Conservation (phyloP, 2,797 vertebrate species). For the Typhlichthys eigenmanni region DNA sequence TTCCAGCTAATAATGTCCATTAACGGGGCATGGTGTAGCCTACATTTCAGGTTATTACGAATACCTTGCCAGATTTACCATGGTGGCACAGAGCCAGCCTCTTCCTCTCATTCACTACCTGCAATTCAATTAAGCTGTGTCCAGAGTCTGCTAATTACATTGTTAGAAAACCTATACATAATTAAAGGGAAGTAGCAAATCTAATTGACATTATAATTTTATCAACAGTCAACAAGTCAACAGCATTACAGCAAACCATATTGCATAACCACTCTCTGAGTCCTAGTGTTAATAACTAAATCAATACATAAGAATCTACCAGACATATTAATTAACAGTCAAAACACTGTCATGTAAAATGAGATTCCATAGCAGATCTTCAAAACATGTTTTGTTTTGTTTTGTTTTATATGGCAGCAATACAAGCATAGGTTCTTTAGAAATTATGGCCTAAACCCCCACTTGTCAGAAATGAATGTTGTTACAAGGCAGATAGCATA, state of each 20-base stretch:
- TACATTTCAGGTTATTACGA: slow-evolving; percentile 33
- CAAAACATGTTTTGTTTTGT: slow-evolving; percentile 4
- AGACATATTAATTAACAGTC: slow-evolving; percentile 32
- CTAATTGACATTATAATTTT: slow-evolving; percentile 60
- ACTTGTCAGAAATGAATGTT: slow-evolving; percentile 21
- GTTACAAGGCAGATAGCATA: too few relatives aligned
- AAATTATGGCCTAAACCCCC: slow-evolving; percentile 33
- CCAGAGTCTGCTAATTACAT: slow-evolving; percentile 69
- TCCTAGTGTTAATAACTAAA: slow-evolving; percentile 45
- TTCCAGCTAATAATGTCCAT: too few relatives aligned
- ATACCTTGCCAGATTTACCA: slow-evolving; percentile 38
- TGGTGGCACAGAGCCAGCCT: slow-evolving; percentile 35
- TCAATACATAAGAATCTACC: slow-evolving; percentile 43
- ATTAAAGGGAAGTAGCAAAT: slow-evolving; percentile 63
- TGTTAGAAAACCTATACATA: slow-evolving; percentile 64
- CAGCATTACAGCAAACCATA: slow-evolving; percentile 41
- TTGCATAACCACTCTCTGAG: slow-evolving; percentile 38
- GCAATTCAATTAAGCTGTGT: slow-evolving; percentile 66
- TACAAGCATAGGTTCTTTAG: slow-evolving; percentile 25
- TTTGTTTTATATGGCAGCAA: slow-evolving; percentile 36
- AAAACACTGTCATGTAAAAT: slow-evolving; percentile 5
- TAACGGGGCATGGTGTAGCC: background rate
- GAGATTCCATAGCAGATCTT: slow-evolving; percentile 10
- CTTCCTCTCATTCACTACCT: slow-evolving; percentile 65
- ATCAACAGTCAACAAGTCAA: slow-evolving; percentile 47